These are phyloP conservation scores for Piprites chloris DNA, from an alignment of 2,113 vertebrate species.

Conservation along the genomic window DNA sequence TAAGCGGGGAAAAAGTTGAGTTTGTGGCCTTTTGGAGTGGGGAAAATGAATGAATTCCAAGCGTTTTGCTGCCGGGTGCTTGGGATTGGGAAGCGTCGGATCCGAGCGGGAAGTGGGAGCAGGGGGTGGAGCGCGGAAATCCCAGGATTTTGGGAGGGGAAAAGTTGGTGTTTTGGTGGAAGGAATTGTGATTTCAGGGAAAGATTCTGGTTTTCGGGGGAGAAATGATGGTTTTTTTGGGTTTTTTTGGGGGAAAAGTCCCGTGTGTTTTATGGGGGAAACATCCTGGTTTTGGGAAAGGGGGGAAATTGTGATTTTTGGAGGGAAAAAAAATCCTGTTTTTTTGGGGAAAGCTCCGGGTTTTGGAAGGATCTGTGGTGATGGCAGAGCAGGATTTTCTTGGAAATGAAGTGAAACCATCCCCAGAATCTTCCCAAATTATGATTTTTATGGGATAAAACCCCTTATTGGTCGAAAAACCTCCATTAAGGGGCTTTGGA, in stretches of 20 bases:
- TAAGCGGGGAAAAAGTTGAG: not conserved
- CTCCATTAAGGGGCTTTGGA: fast-evolving
- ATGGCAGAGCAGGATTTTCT: not conserved
- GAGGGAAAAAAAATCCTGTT: fast-evolving
- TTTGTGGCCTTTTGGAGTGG: not conserved
- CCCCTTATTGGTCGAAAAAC: fast-evolving
- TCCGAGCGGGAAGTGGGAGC: not conserved
- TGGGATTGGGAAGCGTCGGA: not conserved
- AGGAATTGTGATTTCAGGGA: fast-evolving
- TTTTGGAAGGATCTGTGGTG: not conserved
- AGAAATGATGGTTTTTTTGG: not conserved
- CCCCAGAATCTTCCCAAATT: fast-evolving
- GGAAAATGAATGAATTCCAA: fast-evolving
- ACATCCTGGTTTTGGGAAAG: too few species aligned
- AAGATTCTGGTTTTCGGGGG: too few species aligned
- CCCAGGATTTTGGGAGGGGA: not conserved
- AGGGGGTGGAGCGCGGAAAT: not conserved
- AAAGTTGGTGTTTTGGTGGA: not conserved
- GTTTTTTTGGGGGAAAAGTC: too few species aligned
- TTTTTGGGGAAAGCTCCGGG: not conserved
- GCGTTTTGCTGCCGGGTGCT: not conserved
- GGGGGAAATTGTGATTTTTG: not conserved
- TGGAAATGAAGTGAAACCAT: fast-evolving
- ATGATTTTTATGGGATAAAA: fast-evolving
- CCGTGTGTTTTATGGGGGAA: too few species aligned